Conservation (phyloP, 1,140 invertebrate species). For the Nymphalis io region DNA sequence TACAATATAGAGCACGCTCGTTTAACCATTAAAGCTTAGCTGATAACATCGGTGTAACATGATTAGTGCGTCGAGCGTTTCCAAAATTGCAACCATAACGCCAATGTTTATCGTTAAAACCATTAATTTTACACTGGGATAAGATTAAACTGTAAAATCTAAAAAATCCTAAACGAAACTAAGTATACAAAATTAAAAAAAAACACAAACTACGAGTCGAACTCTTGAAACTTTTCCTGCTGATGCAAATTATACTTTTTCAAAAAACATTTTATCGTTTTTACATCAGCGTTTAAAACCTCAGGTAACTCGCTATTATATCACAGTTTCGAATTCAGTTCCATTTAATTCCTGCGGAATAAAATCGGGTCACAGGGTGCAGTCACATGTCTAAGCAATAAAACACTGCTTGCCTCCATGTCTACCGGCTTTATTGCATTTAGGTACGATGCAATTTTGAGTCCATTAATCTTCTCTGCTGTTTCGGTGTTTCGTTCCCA, state of each 20-base stretch:
- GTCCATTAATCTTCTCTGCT: slow-evolving; percentile 74
- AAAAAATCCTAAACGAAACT: background rate
- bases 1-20: background rate
- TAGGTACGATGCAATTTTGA: slow-evolving; percentile 71
- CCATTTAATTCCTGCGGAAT: slow-evolving; percentile 50
- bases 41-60: slow-evolving; percentile 3
- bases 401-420: slow-evolving; percentile 54
- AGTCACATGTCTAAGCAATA: slow-evolving; percentile 58
- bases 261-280: background rate
- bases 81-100: slow-evolving; percentile 1
- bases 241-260: background rate
- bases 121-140: background rate
- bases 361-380: slow-evolving; percentile 41
- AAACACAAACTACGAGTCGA: too few relatives aligned
- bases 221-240: too few relatives aligned
- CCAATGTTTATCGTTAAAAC: slow-evolving; percentile 1
- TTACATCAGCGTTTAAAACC: background rate
- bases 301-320: background rate
- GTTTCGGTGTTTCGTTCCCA: slow-evolving; percentile 57
- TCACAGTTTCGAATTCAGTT: slow-evolving; percentile 38
- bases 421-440: slow-evolving; percentile 67
- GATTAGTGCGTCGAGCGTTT: slow-evolving; percentile 6
- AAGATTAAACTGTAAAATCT: too few relatives aligned
- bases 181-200: too few relatives aligned
- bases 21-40: slow-evolving; percentile 2